Evolutionary conservation across 2,888 invertebrate species (phyloP).

Genomic region (Drosophila maculinotata): DNA sequence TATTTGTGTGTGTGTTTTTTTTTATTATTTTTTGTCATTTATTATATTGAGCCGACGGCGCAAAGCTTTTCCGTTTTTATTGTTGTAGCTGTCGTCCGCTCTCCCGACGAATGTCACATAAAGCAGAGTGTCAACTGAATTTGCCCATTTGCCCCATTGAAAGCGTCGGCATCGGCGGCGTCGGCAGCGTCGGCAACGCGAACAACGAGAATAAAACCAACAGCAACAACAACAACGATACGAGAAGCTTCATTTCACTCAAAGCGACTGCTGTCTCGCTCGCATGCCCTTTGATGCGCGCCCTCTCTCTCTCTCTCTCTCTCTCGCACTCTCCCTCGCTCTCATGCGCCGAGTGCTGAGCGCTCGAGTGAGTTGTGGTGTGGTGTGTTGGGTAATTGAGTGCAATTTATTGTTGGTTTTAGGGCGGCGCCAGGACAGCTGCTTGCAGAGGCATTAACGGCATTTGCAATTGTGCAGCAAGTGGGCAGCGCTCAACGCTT

Average conservation of each 20-base stretch:
- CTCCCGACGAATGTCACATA: conserved; percentile 77
- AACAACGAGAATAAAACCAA: conserved; percentile 15
- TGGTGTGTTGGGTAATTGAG: conserved; percentile 41
- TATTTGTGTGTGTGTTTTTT: conserved; percentile 14
- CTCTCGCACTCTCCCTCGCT: conserved; percentile 14
- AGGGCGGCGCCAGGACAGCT: conserved; percentile 66
- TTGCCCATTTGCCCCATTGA: conserved; percentile 50
- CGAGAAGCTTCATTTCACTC: conserved; percentile 48
- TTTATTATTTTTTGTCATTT: conserved; percentile 9
- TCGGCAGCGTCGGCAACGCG: conserved; percentile 39
- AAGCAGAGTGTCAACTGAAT: conserved; percentile 79
- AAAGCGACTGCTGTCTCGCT: conserved; percentile 46
- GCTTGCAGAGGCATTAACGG: conserved; percentile 48
- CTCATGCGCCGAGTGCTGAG: conserved; percentile 1
- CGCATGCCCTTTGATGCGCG: conserved; percentile 41
- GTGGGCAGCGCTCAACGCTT: conserved; percentile 70
- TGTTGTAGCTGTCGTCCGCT: conserved; percentile 60
- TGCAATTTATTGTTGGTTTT: conserved; percentile 47
- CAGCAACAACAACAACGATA: conserved; percentile 18
- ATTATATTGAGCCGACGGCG: conserved; percentile 56
- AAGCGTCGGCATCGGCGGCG: conserved; percentile 50
- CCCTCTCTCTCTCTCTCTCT: conserved; percentile 29
- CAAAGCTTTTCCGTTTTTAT: conserved; percentile 47
- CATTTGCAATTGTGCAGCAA: conserved; percentile 63
- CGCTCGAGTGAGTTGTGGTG: conserved; percentile 37